Conservation (phyloP, 30 jellyfish, hydroid and myxozoan genomes). For the Mastigias papua region DNA sequence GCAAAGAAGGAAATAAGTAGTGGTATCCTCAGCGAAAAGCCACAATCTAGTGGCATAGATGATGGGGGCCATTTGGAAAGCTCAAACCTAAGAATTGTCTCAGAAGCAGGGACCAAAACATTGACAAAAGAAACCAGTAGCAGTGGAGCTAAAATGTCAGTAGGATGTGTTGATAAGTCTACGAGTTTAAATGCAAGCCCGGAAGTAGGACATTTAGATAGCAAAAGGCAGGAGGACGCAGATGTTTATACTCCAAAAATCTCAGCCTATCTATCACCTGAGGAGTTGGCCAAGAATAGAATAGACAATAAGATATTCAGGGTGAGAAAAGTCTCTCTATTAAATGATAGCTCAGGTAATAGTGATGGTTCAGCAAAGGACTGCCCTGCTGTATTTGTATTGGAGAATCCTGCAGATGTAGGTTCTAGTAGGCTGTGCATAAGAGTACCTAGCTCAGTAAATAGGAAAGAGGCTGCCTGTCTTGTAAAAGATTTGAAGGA, state of each 20-base stretch:
- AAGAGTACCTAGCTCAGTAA: too few species aligned
- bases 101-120: neutral
- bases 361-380: neutral
- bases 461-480: too few species aligned
- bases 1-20: neutral
- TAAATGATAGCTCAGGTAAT: neutral
- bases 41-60: neutral
- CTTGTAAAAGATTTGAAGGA: too few species aligned
- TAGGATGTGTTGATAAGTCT: too few species aligned
- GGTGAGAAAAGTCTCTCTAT: neutral
- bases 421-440: too few species aligned
- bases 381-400: too few species aligned
- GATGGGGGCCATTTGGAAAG: neutral
- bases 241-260: neutral
- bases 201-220: too few species aligned
- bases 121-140: neutral
- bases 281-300: neutral
- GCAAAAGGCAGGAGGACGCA: too few species aligned
- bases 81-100: neutral
- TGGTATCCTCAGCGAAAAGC: neutral
- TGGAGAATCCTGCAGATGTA: too few species aligned
- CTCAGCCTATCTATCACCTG: neutral
- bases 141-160: neutral
- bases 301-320: neutral
- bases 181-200: too few species aligned